Conservation (phyloP, 2,113 vertebrate genomes). For the Micromys minutus region DNA sequence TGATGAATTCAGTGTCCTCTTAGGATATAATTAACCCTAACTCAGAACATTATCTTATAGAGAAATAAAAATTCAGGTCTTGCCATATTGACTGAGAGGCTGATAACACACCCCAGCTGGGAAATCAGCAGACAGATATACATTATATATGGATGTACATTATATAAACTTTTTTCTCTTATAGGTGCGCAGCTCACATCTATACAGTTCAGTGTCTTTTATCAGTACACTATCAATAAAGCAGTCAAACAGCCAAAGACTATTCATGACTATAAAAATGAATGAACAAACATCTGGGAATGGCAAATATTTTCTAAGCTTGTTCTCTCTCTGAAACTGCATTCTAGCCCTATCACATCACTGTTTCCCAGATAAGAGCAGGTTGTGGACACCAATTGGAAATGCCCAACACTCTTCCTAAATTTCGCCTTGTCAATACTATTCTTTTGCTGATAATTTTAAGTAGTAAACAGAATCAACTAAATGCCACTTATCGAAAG, state of each 20-base stretch:
- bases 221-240: neutral
- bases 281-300: neutral
- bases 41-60: neutral
- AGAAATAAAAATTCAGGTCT: neutral
- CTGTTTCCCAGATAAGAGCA: neutral
- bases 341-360: neutral
- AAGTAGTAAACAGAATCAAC: neutral
- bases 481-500: neutral
- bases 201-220: neutral
- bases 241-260: neutral
- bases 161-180: neutral
- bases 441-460: neutral
- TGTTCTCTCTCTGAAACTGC: neutral
- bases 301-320: neutral
- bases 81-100: neutral
- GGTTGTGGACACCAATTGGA: rapidly evolving
- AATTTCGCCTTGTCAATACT: no score
- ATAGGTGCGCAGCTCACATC: neutral
- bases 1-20: neutral
- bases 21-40: neutral
- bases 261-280: neutral
- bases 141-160: neutral
- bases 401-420: neutral
- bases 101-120: neutral
- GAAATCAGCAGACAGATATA: neutral